Evolutionary conservation across 2,797 vertebrate genomes (phyloP), one percentile per base, ranked within the genome.

Genomic region (Pangasius krempfi): DNA sequence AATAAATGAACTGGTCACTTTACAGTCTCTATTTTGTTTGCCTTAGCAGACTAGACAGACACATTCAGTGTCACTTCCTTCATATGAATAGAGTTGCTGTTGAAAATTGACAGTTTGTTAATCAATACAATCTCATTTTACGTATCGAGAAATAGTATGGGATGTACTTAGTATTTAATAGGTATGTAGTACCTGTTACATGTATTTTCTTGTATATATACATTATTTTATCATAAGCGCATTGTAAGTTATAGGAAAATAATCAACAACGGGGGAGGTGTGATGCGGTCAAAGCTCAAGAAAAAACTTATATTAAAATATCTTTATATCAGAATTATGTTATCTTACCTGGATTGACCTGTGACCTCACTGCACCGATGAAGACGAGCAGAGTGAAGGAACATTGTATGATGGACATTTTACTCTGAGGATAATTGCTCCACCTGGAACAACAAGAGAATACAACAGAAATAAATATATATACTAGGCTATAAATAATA

Each of bases 291-390:
- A 78, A 50, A 3, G 44, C 18, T 16, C 22, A 62, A 62, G 33
- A 40, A 9, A 37, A 12, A 30, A 27, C 14, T 0, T 56, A 58
- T 52, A 52, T 52, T 27, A 76, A 27, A 50, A 54, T 54, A 78
- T 76, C 47, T 76, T 47, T 58, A 58, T 40, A 44, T n/a, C 25
- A 9, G 2, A 60, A 81, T 22, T 0, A 56, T 60, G 14, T 44
- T 44, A 76, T 60, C 88, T 88, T 73, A 97, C 96, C 96, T 95
- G 96, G 96, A 92, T 96, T 96, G 86, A 97, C 96, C 91, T 97
- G 96, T 82, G 92, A 87, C 84, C 56, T 93, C 16, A 86, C 94
- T 2, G 92, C 40, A 62, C 89, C 90, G 84, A 94, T 88, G 68
- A 96, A 91, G 83, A 94, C 5, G 33, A 96, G 68, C 87, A 92